Base-by-base conservation (phyloP, 2,797 vertebrate species). In the Picus viridis region DNA sequence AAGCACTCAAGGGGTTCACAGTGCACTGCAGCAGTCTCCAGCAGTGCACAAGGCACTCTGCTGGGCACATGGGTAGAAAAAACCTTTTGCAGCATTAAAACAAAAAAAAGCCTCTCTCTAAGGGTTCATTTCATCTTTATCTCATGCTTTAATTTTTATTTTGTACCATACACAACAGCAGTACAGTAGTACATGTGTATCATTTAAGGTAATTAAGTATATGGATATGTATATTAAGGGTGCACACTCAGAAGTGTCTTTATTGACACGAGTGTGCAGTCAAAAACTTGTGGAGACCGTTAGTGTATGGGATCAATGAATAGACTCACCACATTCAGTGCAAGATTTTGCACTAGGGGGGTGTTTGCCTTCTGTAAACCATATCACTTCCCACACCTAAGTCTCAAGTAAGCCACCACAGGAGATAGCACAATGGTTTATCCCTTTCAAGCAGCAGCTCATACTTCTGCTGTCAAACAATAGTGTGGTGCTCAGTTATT, bases 51-150 rank as follows among this genome's bases (percentile, higher is more conserved):
- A 15, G 6, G 49, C 39, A 61, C 36, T 27, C 9, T 34, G 30
- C 0, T 7, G 3, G 11, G 13, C 72, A 2, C 0, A 0, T 16
- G 9, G 19, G 5, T 39, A 71, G 17, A 57, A 65, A 83, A 3
- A 17, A 12, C 11, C 39, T 26, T 57, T 20, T 34, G 4, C 22
- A 18, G 16, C 5, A 8, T 30, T 62, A 26, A 69, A 61, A 8
- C 5, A 47, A 39, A 51, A 63, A 20, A 39, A 47, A 63, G 16
- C 0, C 47, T 22, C 63, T 56, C 20, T 36, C 11, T 2, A 64
- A 80, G 18, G 3, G 4, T 41, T 53, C 36, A 36, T 34, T 80
- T 53, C 1, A 57, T 30, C 19, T 59, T 51, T 17, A 23, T 5
- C 16, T 47, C 34, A 36, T 23, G 4, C 9, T 6, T 71, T 7